Evolutionary conservation across 1,140 invertebrate species (phyloP), one percentile per base, ranked within the genome.

Genomic region (Drosophila mauritiana): DNA sequence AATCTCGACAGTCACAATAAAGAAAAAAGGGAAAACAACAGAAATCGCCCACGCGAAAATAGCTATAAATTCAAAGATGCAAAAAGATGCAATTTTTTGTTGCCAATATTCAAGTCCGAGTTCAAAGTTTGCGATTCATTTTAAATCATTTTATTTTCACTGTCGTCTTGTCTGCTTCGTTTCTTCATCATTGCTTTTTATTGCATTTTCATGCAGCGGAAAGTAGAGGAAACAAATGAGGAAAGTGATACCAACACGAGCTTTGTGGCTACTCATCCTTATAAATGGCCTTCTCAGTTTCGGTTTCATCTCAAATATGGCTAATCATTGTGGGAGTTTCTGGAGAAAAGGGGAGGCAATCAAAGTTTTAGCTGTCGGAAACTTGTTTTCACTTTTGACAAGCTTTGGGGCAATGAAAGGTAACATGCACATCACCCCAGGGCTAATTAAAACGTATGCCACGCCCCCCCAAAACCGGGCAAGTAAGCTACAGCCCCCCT

Each of bases 51-150:
- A 88, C 78, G 75, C 82, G 65, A 70, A 72, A 72, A 72, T 36
- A 57, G 43, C 68, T n/a, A 72, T 72, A 80, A 85, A 68, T 76
- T 56, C 70, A 61, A 43, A 74, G 43, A 42, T 57, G 52, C 45
- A 54, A 22, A 54, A 55, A 51, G 22, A 40, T 55, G 52, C 54
- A 59, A 48, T 52, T 61, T 54, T 11, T 25, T 39, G 15, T 51
- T 51, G 12, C 27, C 17, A n/a, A 31, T 34, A 34, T 80, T 74
- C 73, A 82, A 82, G 79, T 74, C 67, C 79, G 79, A 81, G 80
- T 84, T 84, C 81, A 84, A 84, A 84, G 80, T 84, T 80, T 67
- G 56, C 74, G 55, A 62, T 79, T 76, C 64, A 84, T 72, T 78
- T 75, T 74, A 78, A 82, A 79, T 82, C 76, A 67, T 83, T 76